These are phyloP conservation scores for Chrysotoxum bicinctum DNA, from an alignment of 2,888 invertebrate genomes.

Conservation along the genomic window DNA sequence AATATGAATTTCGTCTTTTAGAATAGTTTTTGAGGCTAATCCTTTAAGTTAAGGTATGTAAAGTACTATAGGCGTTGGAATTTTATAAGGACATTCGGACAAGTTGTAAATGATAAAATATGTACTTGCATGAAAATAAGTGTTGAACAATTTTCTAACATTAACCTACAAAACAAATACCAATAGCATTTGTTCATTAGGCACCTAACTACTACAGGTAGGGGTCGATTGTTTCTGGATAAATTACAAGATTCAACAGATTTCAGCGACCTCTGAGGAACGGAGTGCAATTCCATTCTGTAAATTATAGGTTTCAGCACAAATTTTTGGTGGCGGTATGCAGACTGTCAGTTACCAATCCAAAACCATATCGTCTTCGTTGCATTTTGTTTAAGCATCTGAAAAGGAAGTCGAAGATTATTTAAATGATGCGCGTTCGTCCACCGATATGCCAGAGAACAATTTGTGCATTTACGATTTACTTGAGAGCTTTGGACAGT, in stretches of 20 bases:
- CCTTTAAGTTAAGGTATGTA: conserved; percentile 32
- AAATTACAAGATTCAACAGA: conserved; percentile 49
- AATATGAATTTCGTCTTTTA: not conserved
- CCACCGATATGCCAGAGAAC: conserved; percentile 26
- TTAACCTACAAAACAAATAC: conserved; percentile 45
- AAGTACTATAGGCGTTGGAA: not conserved
- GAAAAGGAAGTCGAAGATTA: conserved; percentile 72
- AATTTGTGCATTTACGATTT: conserved; percentile 26
- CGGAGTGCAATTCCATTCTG: conserved; percentile 6
- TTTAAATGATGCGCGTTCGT: conserved; percentile 61
- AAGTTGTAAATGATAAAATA: not conserved
- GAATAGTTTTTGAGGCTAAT: conserved; percentile 28
- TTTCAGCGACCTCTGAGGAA: conserved; percentile 22
- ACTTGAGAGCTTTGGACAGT: not conserved
- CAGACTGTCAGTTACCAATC: conserved; percentile 70
- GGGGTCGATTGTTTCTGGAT: conserved; percentile 20
- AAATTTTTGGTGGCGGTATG: conserved; percentile 69
- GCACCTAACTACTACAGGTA: conserved; percentile 5
- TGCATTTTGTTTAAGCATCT: conserved; percentile 49
- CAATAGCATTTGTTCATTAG: conserved; percentile 44
- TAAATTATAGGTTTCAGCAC: conserved; percentile 64
- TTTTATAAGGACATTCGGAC: no score
- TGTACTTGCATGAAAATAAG: not conserved
- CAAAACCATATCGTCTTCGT: conserved; percentile 68
- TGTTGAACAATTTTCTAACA: conserved; percentile 27